These are phyloP conservation scores for Pachyrhynchus sulphureomaculatus DNA, from an alignment of 1,140 invertebrate genomes.

Conservation along the genomic window DNA sequence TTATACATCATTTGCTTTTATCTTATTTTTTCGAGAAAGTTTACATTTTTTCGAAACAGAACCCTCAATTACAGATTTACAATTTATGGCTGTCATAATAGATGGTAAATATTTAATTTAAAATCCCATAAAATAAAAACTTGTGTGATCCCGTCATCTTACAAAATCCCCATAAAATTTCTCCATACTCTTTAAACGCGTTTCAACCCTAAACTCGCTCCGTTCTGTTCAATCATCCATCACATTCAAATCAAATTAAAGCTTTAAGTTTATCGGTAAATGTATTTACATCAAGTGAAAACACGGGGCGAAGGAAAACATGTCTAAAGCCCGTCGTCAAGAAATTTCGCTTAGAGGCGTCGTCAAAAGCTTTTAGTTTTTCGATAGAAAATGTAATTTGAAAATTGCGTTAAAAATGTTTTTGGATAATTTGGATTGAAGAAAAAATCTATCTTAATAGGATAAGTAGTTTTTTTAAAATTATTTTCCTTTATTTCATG, in stretches of 20 bases:
- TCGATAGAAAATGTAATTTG: constrained; percentile 23
- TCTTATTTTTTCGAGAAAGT: too few species aligned
- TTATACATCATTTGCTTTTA: too few species aligned
- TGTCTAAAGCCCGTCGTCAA: constrained; percentile 2
- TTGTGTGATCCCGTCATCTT: too few species aligned
- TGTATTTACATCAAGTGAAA: constrained; percentile 19
- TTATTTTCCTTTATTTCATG: too few species aligned
- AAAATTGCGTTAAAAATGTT: constrained; percentile 20
- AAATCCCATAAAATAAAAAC: too few species aligned
- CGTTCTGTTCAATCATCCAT: constrained; percentile 21
- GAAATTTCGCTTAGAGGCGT: constrained; percentile 7
- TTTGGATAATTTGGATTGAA: neutral
- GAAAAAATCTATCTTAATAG: too few species aligned
- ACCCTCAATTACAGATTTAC: too few species aligned
- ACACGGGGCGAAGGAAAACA: constrained; percentile 10
- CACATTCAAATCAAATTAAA: constrained; percentile 31
- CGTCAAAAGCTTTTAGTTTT: constrained; percentile 27
- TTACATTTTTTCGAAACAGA: too few species aligned
- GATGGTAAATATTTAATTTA: too few species aligned
- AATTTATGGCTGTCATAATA: too few species aligned
- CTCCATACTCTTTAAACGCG: neutral
- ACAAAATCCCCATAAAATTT: neutral
- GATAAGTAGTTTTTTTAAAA: too few species aligned
- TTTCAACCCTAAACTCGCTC: neutral
- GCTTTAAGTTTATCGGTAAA: constrained; percentile 31